Evolutionary conservation across 2,888 invertebrate species (phyloP), one percentile per base, ranked within the genome.

Genomic region (Pegoplata infirma): DNA sequence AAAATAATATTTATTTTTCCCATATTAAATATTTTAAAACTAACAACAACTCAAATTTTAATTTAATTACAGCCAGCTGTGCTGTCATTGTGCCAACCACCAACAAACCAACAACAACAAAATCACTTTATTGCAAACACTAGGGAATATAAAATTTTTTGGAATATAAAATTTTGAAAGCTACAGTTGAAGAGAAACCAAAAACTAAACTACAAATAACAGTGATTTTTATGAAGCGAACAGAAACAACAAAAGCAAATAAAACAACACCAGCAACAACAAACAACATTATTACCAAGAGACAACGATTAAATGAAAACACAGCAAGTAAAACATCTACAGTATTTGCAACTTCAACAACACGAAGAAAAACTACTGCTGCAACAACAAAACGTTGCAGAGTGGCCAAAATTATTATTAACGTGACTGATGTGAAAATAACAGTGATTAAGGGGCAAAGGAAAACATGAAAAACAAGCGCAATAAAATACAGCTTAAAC

Each of bases 391-490:
- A 56, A 28, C 56, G 58, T 49, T 19, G 66, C 53, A 66, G 68
- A 63, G 53, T 73, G 75, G 72, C 49, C 47, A 55, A 64, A 56
- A 61, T 67, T 69, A 61, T 67, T 69, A 49, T 73, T 73, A 61
- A 68, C 66, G 76, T 80, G 73, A 73, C 73, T 76, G 76, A 73
- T 80, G 71, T 67, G 74, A 77, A 61, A 66, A 71, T 44, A 63
- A 56, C 49, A 61, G 80, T 58, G 66, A 58, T 61, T 56, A 72
- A 61, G 61, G 58, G 75, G 61, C 67, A 58, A 17, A 74, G 69
- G n/a, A 74, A 73, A 73, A 71, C 69, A 78, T 75, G 74, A 66
- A 69, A 73, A 80, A 53, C 63, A 80, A 78, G 71, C 74, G 58
- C 66, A 74, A 72, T 71, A 69, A 77, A 75, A 76, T 55, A 71